These are phyloP conservation scores for Enteromius viviparus DNA, from an alignment of 2,797 vertebrate genomes.

Conservation along the genomic window DNA sequence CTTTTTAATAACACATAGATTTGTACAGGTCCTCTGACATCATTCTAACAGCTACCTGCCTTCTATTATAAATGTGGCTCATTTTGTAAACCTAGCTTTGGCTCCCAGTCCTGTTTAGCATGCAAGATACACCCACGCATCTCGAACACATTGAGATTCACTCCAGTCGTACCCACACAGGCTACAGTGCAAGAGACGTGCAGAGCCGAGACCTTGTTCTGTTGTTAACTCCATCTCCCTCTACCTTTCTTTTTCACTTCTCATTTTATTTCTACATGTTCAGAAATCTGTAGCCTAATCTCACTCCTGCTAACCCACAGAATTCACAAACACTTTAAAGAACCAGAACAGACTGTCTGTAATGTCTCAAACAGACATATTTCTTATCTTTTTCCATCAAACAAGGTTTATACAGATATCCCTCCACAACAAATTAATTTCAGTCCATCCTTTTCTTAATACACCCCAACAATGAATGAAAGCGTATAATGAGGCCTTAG, in stretches of 20 bases:
- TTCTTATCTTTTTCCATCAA: not conserved
- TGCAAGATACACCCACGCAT: slow-evolving; percentile 36
- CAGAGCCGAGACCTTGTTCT: slow-evolving; percentile 9
- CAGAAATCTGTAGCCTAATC: not conserved
- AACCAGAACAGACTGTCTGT: not conserved
- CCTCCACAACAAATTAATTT: not conserved
- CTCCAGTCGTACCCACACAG: slow-evolving; percentile 26
- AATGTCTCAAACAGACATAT: not conserved
- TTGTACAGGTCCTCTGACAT: slow-evolving; percentile 10
- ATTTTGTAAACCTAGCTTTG: slow-evolving; percentile 17
- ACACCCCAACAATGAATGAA: not conserved
- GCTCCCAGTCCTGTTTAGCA: slow-evolving; percentile 34
- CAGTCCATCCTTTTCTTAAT: not conserved
- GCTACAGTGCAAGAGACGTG: slow-evolving; percentile 1
- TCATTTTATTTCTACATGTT: not conserved
- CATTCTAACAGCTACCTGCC: slow-evolving; percentile 2
- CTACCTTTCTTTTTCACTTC: not conserved
- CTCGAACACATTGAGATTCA: slow-evolving; percentile 27
- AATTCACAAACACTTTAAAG: not conserved
- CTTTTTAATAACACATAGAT: not conserved
- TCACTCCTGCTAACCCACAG: not conserved
- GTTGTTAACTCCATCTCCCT: not conserved
- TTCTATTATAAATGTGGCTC: slow-evolving; percentile 14
- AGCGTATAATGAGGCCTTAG: not conserved
- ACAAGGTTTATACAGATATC: not conserved